Percentiles rank a stretch among this genome's conserved stretches.
Conservation (phyloP, 1,140 invertebrate species). For the Trichonephila inaurata region DNA sequence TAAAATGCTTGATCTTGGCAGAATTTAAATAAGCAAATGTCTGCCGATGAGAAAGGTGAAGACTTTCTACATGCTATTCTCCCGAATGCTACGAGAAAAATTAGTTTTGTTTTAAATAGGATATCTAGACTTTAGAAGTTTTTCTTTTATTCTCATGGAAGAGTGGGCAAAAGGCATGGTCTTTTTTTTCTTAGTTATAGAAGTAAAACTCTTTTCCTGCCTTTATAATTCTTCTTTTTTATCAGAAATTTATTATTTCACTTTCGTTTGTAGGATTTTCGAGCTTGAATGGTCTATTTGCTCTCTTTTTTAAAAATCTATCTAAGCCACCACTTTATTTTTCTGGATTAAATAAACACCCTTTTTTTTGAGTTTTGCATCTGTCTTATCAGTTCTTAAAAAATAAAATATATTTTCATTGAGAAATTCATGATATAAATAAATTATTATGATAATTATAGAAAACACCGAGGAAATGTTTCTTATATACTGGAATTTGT, state of each 20-base stretch:
- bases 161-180: background rate
- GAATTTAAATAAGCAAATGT: slow-evolving; percentile 61
- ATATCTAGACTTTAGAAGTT: slow-evolving; percentile 14
- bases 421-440: too few species aligned
- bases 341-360: background rate
- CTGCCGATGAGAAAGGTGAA: background rate
- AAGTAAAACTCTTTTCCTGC: background rate
- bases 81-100: background rate
- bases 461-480: too few species aligned
- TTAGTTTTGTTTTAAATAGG: background rate
- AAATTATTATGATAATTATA: too few species aligned
- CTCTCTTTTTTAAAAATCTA: background rate
- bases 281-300: background rate
- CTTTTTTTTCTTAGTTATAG: background rate
- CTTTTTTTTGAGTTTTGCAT: background rate
- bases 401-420: too few species aligned
- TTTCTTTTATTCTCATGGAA: background rate
- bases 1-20: slow-evolving; percentile 57
- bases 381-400: too few species aligned
- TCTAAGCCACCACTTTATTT: background rate
- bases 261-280: background rate
- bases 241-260: slow-evolving; percentile 5
- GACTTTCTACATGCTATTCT: background rate
- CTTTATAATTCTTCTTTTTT: background rate
- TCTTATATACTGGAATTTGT: too few species aligned